Percentiles rank a stretch among this genome's conserved stretches.
phyloP scores from a whole-genome alignment of 2,797 vertebrate genomes.

The Sarcophilus harrisii region DNA sequence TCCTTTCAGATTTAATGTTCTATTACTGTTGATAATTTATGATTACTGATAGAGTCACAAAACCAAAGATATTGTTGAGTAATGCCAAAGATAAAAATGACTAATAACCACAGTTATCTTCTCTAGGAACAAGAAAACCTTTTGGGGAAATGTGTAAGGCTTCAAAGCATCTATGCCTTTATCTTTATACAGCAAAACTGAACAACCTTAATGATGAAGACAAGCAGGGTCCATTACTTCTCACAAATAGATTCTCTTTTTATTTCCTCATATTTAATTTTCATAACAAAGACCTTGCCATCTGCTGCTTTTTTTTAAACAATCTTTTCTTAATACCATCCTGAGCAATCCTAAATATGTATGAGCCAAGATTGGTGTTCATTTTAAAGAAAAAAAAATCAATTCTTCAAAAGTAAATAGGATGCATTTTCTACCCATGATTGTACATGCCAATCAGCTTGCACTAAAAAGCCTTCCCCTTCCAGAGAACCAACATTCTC shows the following conservation, averaged over 20 bases:
- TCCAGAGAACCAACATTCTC: not conserved
- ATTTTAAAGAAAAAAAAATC: not conserved
- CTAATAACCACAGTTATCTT: not conserved
- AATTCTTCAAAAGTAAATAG: not conserved
- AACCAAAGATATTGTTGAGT: not conserved
- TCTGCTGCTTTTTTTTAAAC: not conserved
- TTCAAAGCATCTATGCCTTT: not conserved
- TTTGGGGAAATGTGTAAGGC: not conserved
- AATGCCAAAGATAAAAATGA: not conserved
- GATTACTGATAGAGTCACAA: not conserved
- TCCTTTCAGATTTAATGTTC: not conserved
- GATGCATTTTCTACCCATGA: not conserved
- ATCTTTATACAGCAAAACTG: not conserved
- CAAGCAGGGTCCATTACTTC: not conserved
- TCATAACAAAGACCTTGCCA: slow-evolving; percentile 10
- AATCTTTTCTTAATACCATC: not conserved
- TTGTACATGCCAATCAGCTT: not conserved
- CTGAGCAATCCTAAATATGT: not conserved
- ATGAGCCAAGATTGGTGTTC: not conserved
- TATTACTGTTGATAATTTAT: not conserved
- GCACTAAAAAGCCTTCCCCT: not conserved
- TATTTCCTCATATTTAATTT: not conserved
- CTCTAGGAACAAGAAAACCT: not conserved
- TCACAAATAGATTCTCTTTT: not conserved
- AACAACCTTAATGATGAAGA: not conserved